Conservation (phyloP, 64 coral and sea anemone genomes). For the Montipora capricornis region DNA sequence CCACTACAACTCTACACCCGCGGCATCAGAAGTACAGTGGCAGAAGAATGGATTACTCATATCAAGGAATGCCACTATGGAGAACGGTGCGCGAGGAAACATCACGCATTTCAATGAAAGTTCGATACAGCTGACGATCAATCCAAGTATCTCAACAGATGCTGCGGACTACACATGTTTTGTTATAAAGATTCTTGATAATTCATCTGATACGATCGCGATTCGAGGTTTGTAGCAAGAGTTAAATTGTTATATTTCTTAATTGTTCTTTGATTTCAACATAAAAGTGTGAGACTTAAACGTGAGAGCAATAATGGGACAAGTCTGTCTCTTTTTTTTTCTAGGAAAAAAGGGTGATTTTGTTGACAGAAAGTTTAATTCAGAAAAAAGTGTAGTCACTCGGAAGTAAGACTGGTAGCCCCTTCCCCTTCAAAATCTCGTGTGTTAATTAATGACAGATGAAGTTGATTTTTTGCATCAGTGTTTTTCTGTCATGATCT, state of each 20-base stretch:
- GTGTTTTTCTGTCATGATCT: too few species aligned
- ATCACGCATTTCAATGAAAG: neutral
- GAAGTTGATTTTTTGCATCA: too few species aligned
- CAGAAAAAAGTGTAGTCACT: too few species aligned
- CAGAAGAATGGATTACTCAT: neutral
- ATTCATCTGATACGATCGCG: conserved; percentile 4
- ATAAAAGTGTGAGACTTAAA: neutral
- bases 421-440: too few species aligned
- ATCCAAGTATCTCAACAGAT: neutral
- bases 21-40: conserved; percentile 22
- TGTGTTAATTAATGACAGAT: too few species aligned
- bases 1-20: neutral
- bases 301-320: too few species aligned
- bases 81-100: neutral
- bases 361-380: too few species aligned
- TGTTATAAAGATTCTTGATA: neutral
- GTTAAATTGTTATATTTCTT: neutral
- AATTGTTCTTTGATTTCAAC: neutral
- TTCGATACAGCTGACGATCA: neutral
- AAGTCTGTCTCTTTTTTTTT: too few species aligned
- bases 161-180: neutral
- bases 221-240: conserved; percentile 16
- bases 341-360: too few species aligned
- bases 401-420: too few species aligned
- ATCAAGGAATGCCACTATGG: neutral